Percentiles rank a stretch among this genome's conserved stretches.
These are phyloP conservation scores for Bombus superbus DNA, from an alignment of 1,140 invertebrate species.

Conservation along the genomic window DNA sequence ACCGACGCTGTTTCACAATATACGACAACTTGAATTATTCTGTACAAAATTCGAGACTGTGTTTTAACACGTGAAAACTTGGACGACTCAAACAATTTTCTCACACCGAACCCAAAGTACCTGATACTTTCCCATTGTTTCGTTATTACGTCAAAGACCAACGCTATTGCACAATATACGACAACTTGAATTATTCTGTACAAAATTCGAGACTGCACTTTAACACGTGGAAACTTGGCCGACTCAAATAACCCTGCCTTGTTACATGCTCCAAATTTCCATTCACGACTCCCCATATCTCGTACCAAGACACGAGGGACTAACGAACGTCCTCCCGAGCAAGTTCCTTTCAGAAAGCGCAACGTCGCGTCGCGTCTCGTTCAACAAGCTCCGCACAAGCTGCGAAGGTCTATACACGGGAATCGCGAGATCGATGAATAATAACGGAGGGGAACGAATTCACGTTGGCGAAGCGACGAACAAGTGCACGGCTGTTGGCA, in stretches of 20 bases:
- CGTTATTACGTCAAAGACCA: background rate
- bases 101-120: too few species aligned
- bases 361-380: background rate
- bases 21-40: too few species aligned
- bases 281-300: background rate
- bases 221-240: background rate
- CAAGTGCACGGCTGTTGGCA: slow-evolving; percentile 35
- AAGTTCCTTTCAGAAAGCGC: background rate
- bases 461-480: slow-evolving; percentile 30
- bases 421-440: slow-evolving; percentile 37
- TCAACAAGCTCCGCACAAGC: background rate
- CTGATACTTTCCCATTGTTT: background rate
- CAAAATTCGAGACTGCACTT: background rate
- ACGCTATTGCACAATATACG: background rate
- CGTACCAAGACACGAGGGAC: background rate
- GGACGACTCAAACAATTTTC: too few species aligned
- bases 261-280: background rate
- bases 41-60: too few species aligned
- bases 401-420: background rate
- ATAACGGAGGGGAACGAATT: slow-evolving; percentile 23
- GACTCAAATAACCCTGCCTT: background rate
- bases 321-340: background rate
- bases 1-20: too few species aligned
- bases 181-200: background rate
- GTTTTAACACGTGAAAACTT: too few species aligned